Base-by-base conservation (phyloP, 2,797 vertebrate species). In the Enteromius thamalakanensis region DNA sequence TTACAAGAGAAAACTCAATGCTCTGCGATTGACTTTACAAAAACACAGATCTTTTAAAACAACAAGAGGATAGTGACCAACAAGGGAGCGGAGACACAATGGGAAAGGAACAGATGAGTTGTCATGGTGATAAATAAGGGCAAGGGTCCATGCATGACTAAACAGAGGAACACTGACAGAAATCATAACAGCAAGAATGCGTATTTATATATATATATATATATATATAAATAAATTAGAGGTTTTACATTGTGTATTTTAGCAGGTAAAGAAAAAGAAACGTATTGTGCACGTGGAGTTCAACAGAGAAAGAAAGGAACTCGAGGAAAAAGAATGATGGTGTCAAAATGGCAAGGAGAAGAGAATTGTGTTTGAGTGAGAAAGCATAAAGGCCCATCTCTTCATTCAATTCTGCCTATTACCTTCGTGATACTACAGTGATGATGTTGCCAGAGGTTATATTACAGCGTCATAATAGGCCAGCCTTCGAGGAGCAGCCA, bases 171-270 rank as follows among this genome's bases (percentile, higher is more conserved):
- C 42, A 3, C 42, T 11, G 42, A 42, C 42, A 42, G 42, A 42
- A 42, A 42, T 42, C 42, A 42, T 40, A 40, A 40, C 40, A 40
- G 42, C 42, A 42, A 42, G 10, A 75, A 40, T 3, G 4, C 11
- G 2, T 3, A 68, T 40, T 10, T 71, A n/a, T 26, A 37, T 37
- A 14, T 58, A 80, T 89, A 94, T 90, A 90, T 91, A 91, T 29
- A 29, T 29, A 29, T 29, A 29, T 29, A 29, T 29, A 29, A 90
- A 91, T 86, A 94, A 93, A 89, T 92, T 53, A 92, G 88, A 93
- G 93, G 93, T 94, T 95, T 94, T 94, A 90, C 93, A 88, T 91
- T 92, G 92, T 82, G 89, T 92, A 91, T 87, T 80, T 86, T 91
- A 93, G 93, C 92, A 91, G 90, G 85, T 88, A 80, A 87, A 87